Evolutionary conservation across 2,797 vertebrate genomes (phyloP).

Genomic region (Pempheris klunzingeri): DNA sequence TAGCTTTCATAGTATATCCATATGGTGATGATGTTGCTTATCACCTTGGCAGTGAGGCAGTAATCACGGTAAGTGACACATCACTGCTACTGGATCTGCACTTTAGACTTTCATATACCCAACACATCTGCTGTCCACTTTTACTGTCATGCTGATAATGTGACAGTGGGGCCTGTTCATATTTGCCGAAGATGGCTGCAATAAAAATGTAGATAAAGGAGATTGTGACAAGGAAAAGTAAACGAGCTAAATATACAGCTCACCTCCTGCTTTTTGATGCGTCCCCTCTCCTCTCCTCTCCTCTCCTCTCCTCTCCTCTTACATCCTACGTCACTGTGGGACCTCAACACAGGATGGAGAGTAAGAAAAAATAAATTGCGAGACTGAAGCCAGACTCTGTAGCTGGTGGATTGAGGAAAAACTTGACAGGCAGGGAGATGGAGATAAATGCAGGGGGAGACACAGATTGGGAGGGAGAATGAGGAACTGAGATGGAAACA

Average conservation of each 20-base stretch:
- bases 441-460: constrained; percentile 60
- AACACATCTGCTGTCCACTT: neutral
- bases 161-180: neutral
- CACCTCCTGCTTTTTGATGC: neutral
- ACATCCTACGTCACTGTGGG: constrained; percentile 42
- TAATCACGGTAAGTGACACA: neutral
- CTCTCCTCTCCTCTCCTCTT: constrained; percentile 1
- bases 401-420: constrained; percentile 46
- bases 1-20: neutral
- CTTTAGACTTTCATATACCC: neutral
- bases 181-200: neutral
- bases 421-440: constrained; percentile 57
- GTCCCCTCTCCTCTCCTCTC: neutral
- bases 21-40: too few relatives aligned
- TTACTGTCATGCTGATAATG: neutral
- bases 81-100: neutral
- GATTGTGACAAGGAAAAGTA: neutral
- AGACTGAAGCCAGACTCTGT: constrained; percentile 57
- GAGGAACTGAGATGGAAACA: constrained; percentile 78
- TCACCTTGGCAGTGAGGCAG: neutral
- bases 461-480: constrained; percentile 31
- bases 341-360: constrained; percentile 29
- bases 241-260: neutral
- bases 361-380: constrained; percentile 7
- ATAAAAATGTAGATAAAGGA: neutral